Evolutionary conservation across 2,113 vertebrate genomes (phyloP), one percentile per base, ranked within the genome.

Genomic region (Pachypanchax playfairii): DNA sequence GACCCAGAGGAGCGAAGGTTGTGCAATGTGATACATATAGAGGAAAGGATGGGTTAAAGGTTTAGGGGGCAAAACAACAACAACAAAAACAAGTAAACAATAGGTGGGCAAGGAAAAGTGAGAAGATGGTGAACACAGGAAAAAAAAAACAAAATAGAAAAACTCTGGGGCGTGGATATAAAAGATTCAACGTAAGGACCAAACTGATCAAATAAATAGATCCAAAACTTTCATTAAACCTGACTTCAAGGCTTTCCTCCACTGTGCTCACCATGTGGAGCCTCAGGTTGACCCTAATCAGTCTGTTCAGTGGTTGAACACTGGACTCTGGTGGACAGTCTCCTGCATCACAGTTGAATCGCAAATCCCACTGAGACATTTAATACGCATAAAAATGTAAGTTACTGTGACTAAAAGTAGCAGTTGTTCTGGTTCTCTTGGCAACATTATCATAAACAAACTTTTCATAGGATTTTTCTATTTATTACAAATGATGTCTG

Each of bases 271-370:
- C 25, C 43, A 26, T 60, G 42, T 74, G 36, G 61, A 68, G 66
- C 60, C 75, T 79, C 42, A 53, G 52, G 56, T 35, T 82, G 76
- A 84, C 74, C 77, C 58, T 36, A 39, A 65, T 55, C 58, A 36
- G 35, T 64, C 35, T 58, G 35, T 66, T 75, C 39, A 55, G 26
- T 66, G 71, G 85, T 75, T 61, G 82, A 89, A 90, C 72, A 88
- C 87, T 86, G 88, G 85, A 85, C 88, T 80, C 89, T 88, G 80
- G 75, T 89, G 89, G 89, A 82, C 77, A 60, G 20, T 64, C 43
- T 76, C 43, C 36, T 73, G 28, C 72, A 88, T 83, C 57, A 87
- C 87, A 84, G 64, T 49, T 54, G 25, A 42, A 33, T 50, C 21
- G 1, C 48, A 17, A 5, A 29, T 14, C 3, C 43, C 46, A 42